Percentiles rank a stretch among this genome's conserved stretches.
These are phyloP conservation scores for Albula glossodonta DNA, from an alignment of 2,113 vertebrate genomes.

Conservation along the genomic window DNA sequence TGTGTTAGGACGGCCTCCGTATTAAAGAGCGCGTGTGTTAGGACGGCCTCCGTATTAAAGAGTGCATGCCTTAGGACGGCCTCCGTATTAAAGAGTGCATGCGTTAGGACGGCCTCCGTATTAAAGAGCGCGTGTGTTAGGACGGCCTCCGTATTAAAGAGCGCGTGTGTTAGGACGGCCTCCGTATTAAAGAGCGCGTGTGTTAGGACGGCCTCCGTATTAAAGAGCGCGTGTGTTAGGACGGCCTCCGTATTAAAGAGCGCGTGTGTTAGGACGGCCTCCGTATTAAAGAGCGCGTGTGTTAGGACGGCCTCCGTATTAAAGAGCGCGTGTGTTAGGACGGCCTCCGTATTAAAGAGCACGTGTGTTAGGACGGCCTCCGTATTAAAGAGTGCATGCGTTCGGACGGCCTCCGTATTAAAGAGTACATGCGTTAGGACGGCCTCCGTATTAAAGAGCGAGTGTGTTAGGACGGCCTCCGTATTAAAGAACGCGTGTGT, in stretches of 20 bases:
- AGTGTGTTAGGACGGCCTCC: constrained; percentile 39
- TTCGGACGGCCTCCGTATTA: not conserved
- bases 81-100: no score
- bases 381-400: no score
- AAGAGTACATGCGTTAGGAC: constrained; percentile 18
- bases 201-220: no score
- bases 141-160: constrained; percentile 52
- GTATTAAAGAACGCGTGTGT: no score
- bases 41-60: constrained; percentile 51
- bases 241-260: constrained; percentile 53
- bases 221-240: not conserved
- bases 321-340: constrained; percentile 17
- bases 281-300: no score
- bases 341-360: constrained; percentile 51
- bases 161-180: constrained; percentile 46
- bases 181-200: no score
- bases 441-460: constrained; percentile 53
- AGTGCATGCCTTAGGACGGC: constrained; percentile 49
- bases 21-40: not conserved
- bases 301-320: no score
- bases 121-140: not conserved
- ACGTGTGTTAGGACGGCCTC: constrained; percentile 42
- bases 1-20: no score
- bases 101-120: no score
- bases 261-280: constrained; percentile 43